Evolutionary conservation across 2,113 vertebrate genomes (phyloP), one percentile per base, ranked within the genome.

Genomic region (Nannospalax galili): DNA sequence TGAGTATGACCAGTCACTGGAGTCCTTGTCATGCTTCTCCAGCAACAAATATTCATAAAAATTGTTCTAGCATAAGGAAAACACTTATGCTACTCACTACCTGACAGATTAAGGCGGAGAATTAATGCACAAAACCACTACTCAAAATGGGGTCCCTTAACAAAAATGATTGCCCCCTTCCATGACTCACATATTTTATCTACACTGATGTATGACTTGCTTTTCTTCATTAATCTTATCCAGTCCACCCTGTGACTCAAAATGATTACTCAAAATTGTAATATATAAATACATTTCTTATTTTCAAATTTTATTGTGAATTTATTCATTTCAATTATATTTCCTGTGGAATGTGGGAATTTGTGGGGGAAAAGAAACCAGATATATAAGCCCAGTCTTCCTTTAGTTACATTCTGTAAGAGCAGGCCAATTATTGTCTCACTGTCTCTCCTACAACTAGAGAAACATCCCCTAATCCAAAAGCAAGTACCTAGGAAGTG

Each of bases 221-320:
- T 84, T 90, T 75, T 88, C 62, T 94, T 67, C 20, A 82, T 90
- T 91, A 88, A 92, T 85, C 45, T 90, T 86, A 84, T 72, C 79
- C 40, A 89, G 9, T 86, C 69, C 2, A 78, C 30, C 6, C 74
- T 91, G 40, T 74, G 30, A 69, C 40, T 94, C 24, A 82, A 86
- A 72, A 67, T 4, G 3, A 86, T 42, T 93, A 32, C 45, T 84
- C 28, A 82, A 77, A 86, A 74, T 94, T 37, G 60, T 79, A 12
- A 19, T 65, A 52, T 56, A 6, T 20, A 85, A 69, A 77, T 73
- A 48, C 73, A 84, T 14, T 74, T 91, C 10, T 65, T 91, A 85
- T 79, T 95, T 86, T 90, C 14, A 92, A 95, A 84, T 82, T 93
- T 15, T 81, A 7, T 42, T 84, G 35, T n/a, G 40, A 40, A 92